Base-by-base conservation (phyloP, 2,113 vertebrate genomes). In the Neogobius melanostomus region DNA sequence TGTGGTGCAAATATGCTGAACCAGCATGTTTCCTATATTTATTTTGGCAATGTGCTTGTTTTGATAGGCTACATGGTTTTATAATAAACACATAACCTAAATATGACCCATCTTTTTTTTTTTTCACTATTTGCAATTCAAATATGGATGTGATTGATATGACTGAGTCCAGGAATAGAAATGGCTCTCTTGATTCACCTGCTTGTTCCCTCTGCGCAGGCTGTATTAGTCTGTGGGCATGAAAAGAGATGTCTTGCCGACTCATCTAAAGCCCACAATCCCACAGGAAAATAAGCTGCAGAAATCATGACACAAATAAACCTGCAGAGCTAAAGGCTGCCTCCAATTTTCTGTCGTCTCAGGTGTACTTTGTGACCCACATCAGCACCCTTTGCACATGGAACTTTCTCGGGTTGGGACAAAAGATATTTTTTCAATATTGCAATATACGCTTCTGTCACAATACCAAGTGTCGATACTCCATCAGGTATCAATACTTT, bases 291-390 rank as follows among this genome's bases (percentile, higher is more conserved):
- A 15, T 53, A 43, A 61, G 17, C 36, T 16, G 28, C 57, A 72
- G 68, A 66, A 75, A 42, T 21, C 56, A 17, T 54, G 43, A 52
- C 45, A 54, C 54, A 49, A 61, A 68, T 60, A 60, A 68, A 68
- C 52, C 52, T 67, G 17, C 67, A 43, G 5, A 15, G 66, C 69
- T 48, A 8, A 64, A 10, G 69, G 77, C 66, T 43, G 14, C 11
- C 60, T 60, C 21, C 56, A 11, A 12, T 74, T 51, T 74, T 66
- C 70, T 74, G 64, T 62, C 48, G 69, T 65, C 47, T 21, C 73
- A 63, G 69, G 69, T 68, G 3, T 5, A 51, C 48, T 64, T 68
- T 69, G 5, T 66, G 61, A 47, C 47, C 51, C 60, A 49, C 54
- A 73, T 70, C 64, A 78, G 63, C 64, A 28, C 8, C 17, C 47